Conservation (phyloP, 2,113 vertebrate genomes). For the Dinomys branickii region DNA sequence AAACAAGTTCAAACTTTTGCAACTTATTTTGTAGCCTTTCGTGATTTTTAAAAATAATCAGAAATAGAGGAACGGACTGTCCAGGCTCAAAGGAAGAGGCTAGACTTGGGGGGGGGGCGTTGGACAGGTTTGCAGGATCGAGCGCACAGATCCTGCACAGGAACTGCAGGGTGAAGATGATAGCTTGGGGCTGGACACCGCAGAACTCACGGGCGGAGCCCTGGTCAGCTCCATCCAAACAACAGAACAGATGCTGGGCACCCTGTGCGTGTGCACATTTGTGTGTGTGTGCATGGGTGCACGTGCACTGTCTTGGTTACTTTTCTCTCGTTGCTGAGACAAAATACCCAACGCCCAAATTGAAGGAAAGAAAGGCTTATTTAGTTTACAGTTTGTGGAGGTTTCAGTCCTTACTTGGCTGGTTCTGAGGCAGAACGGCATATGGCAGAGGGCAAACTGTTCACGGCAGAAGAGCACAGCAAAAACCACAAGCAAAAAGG, state of each 20-base stretch:
- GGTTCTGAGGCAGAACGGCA: too few species aligned
- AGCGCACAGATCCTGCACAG: rapidly evolving
- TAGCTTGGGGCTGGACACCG: too few species aligned
- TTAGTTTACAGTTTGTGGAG: too few species aligned
- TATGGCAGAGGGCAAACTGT: too few species aligned
- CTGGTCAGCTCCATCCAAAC: not conserved
- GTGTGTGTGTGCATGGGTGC: not conserved
- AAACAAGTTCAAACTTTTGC: not conserved
- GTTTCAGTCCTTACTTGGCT: too few species aligned
- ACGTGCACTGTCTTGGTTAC: too few species aligned
- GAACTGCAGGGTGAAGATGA: not conserved
- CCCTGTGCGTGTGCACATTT: not conserved
- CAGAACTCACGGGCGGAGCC: not conserved
- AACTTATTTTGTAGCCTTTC: not conserved
- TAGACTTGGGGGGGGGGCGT: not conserved
- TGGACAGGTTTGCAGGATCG: not conserved
- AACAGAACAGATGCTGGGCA: not conserved
- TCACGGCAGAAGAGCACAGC: too few species aligned
- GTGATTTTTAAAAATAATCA: constrained; percentile 12
- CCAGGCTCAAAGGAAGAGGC: not conserved
- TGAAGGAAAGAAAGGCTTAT: too few species aligned
- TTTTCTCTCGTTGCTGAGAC: too few species aligned
- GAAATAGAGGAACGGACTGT: not conserved
- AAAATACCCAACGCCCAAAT: too few species aligned
- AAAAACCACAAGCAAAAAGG: too few species aligned